Percentiles rank a stretch among this genome's conserved stretches.
phyloP scores from a whole-genome alignment of 1,140 invertebrate genomes.

The Bombus picipes region DNA sequence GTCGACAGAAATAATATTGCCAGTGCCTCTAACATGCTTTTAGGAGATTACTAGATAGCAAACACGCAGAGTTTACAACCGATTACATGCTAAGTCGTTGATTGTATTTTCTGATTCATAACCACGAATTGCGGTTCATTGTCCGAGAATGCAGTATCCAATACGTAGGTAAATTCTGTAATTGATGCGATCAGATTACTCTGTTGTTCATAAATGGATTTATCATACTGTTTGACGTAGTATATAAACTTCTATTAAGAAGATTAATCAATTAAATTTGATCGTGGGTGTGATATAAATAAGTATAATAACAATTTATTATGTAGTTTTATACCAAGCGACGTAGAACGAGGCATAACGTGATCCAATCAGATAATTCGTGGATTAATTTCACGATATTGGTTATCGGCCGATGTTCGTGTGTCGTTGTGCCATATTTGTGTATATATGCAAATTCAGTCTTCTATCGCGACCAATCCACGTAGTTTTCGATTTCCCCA shows the following conservation, averaged over 20 bases:
- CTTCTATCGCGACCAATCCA: no score
- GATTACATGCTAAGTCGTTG: constrained; percentile 5
- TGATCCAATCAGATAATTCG: not conserved
- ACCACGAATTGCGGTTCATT: not conserved
- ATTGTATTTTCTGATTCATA: not conserved
- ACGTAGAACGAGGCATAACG: not conserved
- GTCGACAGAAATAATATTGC: no score
- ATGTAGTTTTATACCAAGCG: not conserved
- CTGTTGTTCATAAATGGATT: not conserved
- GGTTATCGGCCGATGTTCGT: not conserved
- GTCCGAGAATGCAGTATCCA: no score
- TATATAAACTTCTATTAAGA: not conserved
- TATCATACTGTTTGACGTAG: not conserved
- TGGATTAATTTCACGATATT: not conserved
- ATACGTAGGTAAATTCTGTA: not conserved
- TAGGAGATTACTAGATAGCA: not conserved
- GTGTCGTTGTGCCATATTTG: not conserved
- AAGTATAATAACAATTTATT: not conserved
- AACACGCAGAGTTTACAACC: no score
- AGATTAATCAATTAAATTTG: not conserved
- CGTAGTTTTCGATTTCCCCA: no score
- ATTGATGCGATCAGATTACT: not conserved
- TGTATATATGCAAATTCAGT: no score
- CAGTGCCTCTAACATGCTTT: not conserved
- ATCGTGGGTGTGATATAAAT: not conserved